These are phyloP conservation scores for Thaumatotibia leucotreta DNA, from an alignment of 1,140 invertebrate genomes.

Conservation along the genomic window DNA sequence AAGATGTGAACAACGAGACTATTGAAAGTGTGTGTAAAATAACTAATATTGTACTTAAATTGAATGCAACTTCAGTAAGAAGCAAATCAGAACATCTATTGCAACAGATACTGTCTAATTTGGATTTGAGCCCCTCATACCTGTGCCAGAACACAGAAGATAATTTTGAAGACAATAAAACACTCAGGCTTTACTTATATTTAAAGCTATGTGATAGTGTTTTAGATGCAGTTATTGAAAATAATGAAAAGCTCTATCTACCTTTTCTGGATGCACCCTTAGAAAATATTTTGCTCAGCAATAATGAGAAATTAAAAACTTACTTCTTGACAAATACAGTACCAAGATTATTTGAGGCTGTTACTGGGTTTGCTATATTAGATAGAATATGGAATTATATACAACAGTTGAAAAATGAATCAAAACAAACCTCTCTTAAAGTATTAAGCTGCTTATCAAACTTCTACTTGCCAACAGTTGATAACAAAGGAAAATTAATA, in stretches of 20 bases:
- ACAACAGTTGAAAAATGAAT: slow-evolving; percentile 24
- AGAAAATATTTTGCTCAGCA: slow-evolving; percentile 37
- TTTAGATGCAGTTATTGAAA: slow-evolving; percentile 41
- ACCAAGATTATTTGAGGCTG: slow-evolving; percentile 37
- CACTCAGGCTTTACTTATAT: slow-evolving; percentile 19
- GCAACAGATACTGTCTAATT: slow-evolving; percentile 50
- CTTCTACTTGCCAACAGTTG: slow-evolving; percentile 46
- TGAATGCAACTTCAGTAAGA: slow-evolving; percentile 40
- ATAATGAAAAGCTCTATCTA: slow-evolving; percentile 33
- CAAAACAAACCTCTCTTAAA: slow-evolving; percentile 35
- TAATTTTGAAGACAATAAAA: not conserved
- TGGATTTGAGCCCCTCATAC: slow-evolving; percentile 25
- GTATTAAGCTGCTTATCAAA: slow-evolving; percentile 53
- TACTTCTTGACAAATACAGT: slow-evolving; percentile 53
- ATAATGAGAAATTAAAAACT: slow-evolving; percentile 42
- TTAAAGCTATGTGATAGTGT: slow-evolving; percentile 51
- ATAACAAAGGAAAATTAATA: slow-evolving; percentile 20
- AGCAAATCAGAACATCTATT: slow-evolving; percentile 61
- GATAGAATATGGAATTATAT: slow-evolving; percentile 55
- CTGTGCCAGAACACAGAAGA: not conserved
- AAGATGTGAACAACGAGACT: slow-evolving; percentile 34
- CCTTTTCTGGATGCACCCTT: slow-evolving; percentile 48
- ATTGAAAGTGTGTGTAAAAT: slow-evolving; percentile 46
- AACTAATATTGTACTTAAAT: slow-evolving; percentile 37
- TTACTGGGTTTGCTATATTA: slow-evolving; percentile 48